Base-by-base conservation (phyloP, 2,888 invertebrate species). In the Amphipoea oculea region DNA sequence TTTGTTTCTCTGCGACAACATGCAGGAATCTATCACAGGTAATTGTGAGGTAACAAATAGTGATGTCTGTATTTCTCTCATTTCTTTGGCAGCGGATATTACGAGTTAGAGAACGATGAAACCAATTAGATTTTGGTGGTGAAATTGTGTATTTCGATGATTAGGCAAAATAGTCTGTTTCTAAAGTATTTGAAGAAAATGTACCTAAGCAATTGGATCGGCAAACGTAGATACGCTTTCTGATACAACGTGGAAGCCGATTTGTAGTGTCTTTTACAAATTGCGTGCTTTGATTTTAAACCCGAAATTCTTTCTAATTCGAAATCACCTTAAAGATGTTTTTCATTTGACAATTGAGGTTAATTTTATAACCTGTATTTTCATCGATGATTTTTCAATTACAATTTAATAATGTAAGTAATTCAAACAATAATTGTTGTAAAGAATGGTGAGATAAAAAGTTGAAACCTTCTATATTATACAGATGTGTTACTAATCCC, bases 11-110 rank as follows among this genome's bases (percentile, higher is more conserved):
- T 60, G 42, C 2, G 76, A 79, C 70, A 67, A 74, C 73, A 69
- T 51, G 14, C 60, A 71, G n/a, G 40, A 66, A 72, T 73, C 62
- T 75, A 29, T 42, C 11, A 17, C 48, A 65, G 29, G 23, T 45
- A 66, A 81, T 78, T 71, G 65, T 42, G 29, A n/a, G 69, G 42
- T 62, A 51, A 74, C 73, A 72, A 75, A 68, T 40, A 69, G 6
- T 2, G 23, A 2, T 40, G 20, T 66, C 51, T 45, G 14, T 60
- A 54, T 76, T 77, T 71, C 48, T 51, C 60, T 67, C 42, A 66
- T 81, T 62, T 77, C 48, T 74, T 68, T 88, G 79, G 69, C 71
- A 81, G 42, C 36, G 62, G 42, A 78, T 84, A 42, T 40, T 42
- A 66, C 14, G 17, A 42, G 54, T 69, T 79, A 63, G n/a, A 65